These are phyloP conservation scores for Mus pahari DNA, from an alignment of 2,113 vertebrate species.

Conservation along the genomic window DNA sequence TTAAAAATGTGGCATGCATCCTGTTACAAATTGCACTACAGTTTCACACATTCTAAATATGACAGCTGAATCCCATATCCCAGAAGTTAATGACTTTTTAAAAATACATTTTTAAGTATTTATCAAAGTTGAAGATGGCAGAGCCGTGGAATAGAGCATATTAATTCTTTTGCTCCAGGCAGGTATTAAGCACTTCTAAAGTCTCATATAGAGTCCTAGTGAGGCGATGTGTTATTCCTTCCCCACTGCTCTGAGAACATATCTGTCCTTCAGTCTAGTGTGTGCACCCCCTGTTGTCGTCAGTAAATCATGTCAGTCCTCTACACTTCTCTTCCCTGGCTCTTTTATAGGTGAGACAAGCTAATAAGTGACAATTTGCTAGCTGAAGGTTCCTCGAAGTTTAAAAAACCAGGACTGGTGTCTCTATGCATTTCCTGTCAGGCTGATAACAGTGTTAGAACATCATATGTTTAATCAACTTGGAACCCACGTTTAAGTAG, in stretches of 20 bases:
- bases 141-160: constrained; percentile 87
- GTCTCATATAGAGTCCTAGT: constrained; percentile 87
- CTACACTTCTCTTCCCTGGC: constrained; percentile 83
- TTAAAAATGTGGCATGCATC: constrained; percentile 87
- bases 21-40: constrained; percentile 86
- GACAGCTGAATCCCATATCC: constrained; percentile 85
- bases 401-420: constrained; percentile 81
- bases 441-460: constrained; percentile 84
- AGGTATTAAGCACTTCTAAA: constrained; percentile 92
- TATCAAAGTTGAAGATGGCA: constrained; percentile 91
- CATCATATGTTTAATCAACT: constrained; percentile 81
- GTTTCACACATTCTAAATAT: constrained; percentile 83
- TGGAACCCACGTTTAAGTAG: constrained; percentile 80
- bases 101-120: constrained; percentile 93
- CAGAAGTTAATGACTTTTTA: constrained; percentile 91
- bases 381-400: constrained; percentile 84
- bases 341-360: constrained; percentile 90
- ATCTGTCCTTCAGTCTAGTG: constrained; percentile 89
- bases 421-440: constrained; percentile 82
- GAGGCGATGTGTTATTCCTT: constrained; percentile 88
- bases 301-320: constrained; percentile 89
- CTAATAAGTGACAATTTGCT: constrained; percentile 90
- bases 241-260: constrained; percentile 88
- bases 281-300: constrained; percentile 91
- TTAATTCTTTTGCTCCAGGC: constrained; percentile 92